Percentiles rank a stretch among this genome's conserved stretches.
phyloP scores from a whole-genome alignment of 2,888 invertebrate genomes.

The Sycophila texana region DNA sequence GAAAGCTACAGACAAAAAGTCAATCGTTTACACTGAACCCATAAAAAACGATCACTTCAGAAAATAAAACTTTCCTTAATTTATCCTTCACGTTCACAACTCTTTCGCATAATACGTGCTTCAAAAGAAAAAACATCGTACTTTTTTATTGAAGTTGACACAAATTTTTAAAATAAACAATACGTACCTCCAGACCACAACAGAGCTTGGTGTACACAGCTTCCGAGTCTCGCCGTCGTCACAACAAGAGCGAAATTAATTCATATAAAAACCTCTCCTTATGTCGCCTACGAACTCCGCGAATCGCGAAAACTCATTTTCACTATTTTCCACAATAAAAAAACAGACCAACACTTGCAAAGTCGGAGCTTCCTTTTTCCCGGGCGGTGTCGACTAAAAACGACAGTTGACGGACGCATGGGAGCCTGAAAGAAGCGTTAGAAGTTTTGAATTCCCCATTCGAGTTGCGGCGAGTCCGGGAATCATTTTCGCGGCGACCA shows the following conservation, averaged over 20 bases:
- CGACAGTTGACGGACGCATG: conserved; percentile 52
- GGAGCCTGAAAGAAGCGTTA: conserved; percentile 49
- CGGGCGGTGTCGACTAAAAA: conserved; percentile 20
- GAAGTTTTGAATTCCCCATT: conserved; percentile 49
- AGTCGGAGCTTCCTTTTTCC: conserved; percentile 5
- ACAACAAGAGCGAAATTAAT: background rate
- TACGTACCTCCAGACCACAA: conserved; percentile 27
- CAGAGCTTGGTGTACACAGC: conserved; percentile 4
- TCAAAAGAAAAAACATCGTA: too few species aligned
- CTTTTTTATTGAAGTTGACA: too few species aligned
- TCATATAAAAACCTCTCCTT: background rate
- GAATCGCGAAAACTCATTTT: conserved; percentile 31
- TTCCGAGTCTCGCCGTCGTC: background rate
- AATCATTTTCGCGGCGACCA: conserved; percentile 5
- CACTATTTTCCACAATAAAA: background rate
- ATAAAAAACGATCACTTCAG: too few species aligned
- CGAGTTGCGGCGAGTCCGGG: conserved; percentile 34
- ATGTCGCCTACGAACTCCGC: background rate
- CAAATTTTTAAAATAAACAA: background rate
- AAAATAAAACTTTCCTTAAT: too few species aligned
- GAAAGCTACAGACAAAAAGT: too few species aligned
- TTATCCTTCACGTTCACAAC: too few species aligned
- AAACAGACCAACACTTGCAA: background rate
- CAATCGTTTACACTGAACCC: too few species aligned
- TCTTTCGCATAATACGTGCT: too few species aligned